phyloP scores from a whole-genome alignment of 2,113 vertebrate species.

The Alligator mississippiensis region DNA sequence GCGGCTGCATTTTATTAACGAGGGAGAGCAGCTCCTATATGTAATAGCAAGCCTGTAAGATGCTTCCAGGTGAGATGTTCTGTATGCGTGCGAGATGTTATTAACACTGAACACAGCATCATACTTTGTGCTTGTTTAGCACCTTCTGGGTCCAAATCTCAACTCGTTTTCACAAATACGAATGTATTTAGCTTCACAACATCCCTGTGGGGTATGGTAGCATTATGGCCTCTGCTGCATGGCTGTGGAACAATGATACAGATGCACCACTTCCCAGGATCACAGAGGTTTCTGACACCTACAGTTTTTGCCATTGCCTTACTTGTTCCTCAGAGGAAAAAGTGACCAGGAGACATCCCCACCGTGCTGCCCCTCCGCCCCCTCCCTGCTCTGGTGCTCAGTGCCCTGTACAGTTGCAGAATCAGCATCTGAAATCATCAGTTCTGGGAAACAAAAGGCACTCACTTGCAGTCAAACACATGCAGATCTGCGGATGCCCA shows the following conservation, averaged over 20 bases:
- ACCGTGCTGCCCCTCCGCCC: neutral
- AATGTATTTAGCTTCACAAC: neutral
- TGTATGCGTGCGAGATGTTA: neutral
- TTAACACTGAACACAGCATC: neutral
- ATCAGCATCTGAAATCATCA: neutral
- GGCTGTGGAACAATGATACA: neutral
- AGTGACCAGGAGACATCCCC: neutral
- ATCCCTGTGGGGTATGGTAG: neutral
- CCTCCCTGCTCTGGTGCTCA: neutral
- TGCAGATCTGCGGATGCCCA: constrained; percentile 87
- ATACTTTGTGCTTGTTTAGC: neutral
- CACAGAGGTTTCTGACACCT: neutral
- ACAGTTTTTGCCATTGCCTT: neutral
- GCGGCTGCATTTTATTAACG: neutral
- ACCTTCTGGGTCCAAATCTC: neutral
- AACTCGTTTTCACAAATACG: neutral
- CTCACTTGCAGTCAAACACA: constrained; percentile 96
- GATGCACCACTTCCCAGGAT: neutral
- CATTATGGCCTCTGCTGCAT: neutral
- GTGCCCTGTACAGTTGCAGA: neutral
- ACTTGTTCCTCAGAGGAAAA: neutral
- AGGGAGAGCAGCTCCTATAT: neutral
- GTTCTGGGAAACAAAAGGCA: neutral
- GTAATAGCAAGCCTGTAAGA: neutral
- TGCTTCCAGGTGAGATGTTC: neutral